These are phyloP conservation scores for Chrysopa pallens DNA, from an alignment of 1,140 invertebrate genomes.

Conservation along the genomic window DNA sequence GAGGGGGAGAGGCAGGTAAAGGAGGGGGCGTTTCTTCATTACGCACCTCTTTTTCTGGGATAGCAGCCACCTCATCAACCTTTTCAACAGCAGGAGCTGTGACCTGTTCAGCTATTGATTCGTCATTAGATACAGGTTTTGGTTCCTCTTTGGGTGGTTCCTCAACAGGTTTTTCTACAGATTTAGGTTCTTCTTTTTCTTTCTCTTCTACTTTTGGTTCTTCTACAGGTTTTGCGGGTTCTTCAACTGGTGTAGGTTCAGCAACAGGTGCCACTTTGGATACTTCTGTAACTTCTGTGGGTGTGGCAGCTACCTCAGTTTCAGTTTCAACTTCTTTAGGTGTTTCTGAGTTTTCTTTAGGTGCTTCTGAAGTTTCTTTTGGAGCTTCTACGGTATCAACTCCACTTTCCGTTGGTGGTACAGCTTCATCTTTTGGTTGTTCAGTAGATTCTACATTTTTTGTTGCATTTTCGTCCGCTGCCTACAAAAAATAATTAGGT, in stretches of 20 bases:
- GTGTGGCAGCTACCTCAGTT: conserved; percentile 2
- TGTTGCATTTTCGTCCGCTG: neutral
- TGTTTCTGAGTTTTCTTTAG: neutral
- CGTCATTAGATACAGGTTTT: neutral
- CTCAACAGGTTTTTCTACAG: conserved; percentile 1
- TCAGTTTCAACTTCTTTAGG: conserved; percentile 4
- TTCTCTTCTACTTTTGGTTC: neutral
- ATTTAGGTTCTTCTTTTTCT: neutral
- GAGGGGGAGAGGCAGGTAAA: neutral
- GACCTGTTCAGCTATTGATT: conserved; percentile 7
- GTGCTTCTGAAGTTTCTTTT: neutral
- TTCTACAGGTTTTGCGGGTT: neutral
- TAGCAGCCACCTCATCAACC: too few species aligned
- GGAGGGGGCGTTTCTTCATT: neutral
- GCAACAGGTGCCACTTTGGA: neutral
- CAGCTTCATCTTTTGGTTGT: neutral
- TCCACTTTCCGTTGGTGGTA: neutral
- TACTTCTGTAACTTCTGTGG: conserved; percentile 3
- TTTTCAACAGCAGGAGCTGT: neutral
- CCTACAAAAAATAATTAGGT: neutral
- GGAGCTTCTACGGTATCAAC: neutral
- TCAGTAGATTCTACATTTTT: conserved; percentile 5
- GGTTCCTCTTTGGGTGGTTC: conserved; percentile 1
- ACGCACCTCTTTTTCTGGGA: too few species aligned
- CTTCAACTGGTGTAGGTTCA: conserved; percentile 3